Evolutionary conservation across 2,797 vertebrate genomes (phyloP).

Genomic region (Pseudomugil tenellus): DNA sequence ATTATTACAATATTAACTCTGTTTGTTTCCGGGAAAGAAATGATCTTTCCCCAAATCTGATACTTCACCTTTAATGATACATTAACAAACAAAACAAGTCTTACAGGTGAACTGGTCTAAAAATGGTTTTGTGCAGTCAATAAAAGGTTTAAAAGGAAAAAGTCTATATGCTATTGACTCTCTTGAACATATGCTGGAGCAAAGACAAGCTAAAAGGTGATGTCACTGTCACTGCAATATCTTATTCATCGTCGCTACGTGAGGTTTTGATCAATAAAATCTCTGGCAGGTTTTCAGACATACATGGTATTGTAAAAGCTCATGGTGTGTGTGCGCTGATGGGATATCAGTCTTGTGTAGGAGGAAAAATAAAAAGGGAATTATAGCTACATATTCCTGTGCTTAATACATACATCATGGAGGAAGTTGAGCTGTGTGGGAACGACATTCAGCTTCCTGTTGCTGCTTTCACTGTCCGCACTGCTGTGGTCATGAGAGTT

Average conservation of each 20-base stretch:
- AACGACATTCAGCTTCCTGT: constrained; percentile 19
- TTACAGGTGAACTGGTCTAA: background rate
- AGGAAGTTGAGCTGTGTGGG: constrained; percentile 9
- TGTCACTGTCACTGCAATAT: background rate
- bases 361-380: background rate
- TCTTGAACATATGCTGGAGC: no score
- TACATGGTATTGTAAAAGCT: constrained; percentile 2
- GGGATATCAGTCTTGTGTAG: background rate
- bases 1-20: no score
- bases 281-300: background rate
- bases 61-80: background rate
- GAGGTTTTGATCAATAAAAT: constrained; percentile 5
- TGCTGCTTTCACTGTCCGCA: constrained; percentile 16
- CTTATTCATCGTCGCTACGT: background rate
- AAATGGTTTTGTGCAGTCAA: background rate
- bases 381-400: background rate
- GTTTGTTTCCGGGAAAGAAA: no score
- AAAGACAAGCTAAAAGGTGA: background rate
- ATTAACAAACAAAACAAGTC: background rate
- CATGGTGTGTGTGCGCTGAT: background rate
- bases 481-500: constrained; percentile 20
- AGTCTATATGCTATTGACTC: background rate
- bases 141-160: background rate
- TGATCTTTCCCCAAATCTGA: background rate
- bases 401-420: constrained; percentile 21